Base-by-base conservation (phyloP, 2,797 vertebrate genomes). In the Ara ararauna region DNA sequence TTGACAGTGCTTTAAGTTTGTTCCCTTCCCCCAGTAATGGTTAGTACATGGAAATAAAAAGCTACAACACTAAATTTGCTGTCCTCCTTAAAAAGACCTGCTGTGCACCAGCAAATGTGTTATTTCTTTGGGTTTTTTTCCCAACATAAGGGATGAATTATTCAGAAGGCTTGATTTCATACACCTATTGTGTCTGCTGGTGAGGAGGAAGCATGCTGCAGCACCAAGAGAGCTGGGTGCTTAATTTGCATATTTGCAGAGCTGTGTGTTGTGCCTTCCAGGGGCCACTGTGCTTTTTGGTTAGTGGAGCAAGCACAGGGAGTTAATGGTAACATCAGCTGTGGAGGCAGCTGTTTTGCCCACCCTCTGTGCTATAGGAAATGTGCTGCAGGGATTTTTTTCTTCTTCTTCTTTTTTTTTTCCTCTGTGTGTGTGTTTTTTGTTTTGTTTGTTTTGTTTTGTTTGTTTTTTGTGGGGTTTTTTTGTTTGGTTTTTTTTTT, bases 281-380 rank as follows among this genome's bases (percentile, higher is more conserved):
- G 93, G 85, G 91, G 77, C 83, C 94, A 84, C 70, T 34, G 65
- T 26, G 60, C 85, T 97, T 97, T 91, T 24, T 3, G 87, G 85
- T 96, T 95, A 96, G 89, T 90, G 81, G 80, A 96, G 93, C 91
- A 94, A 77, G 64, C n/a, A 47, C 10, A 9, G 32, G 81, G 91
- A 94, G 60, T 81, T 96, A 92, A 94, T 87, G 89, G 94, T 93
- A 95, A 94, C 89, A 97, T 97, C 96, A 98, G 93, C 94, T 97
- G 96, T 85, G 95, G 92, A 97, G 82, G 92, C 97, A 97, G 96
- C 95, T 97, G 89, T 96, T 98, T 74, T 94, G 90, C 75, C 83
- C 94, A 97, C 68, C 74, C 68, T 95, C 93, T 94, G 89, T 61
- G 62, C 88, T 89, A 73, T 85, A 96, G 89, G 76, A 97, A 97